phyloP scores from a whole-genome alignment of 2,113 vertebrate genomes.

The Gavialis gangeticus region DNA sequence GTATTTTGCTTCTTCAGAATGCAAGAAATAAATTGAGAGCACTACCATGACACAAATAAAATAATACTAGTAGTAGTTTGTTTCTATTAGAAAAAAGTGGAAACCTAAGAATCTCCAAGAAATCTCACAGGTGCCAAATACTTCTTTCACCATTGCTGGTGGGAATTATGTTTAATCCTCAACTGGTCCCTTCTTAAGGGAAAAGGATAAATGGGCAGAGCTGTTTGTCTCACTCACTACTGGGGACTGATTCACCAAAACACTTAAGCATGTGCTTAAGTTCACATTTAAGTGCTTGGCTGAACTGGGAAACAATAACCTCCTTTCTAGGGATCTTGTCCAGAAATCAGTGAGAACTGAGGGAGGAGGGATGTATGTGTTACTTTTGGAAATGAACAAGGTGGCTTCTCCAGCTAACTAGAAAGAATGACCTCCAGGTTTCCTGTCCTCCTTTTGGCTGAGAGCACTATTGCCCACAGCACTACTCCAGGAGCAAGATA shows the following conservation, averaged over 20 bases:
- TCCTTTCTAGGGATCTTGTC: not conserved
- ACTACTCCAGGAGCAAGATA: not conserved
- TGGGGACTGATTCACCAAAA: not conserved
- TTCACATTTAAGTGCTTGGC: not conserved
- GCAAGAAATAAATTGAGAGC: not conserved
- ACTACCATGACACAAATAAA: not conserved
- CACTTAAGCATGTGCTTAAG: not conserved
- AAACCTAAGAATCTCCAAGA: not conserved
- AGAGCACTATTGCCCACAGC: not conserved
- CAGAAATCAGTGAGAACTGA: not conserved
- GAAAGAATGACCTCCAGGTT: not conserved
- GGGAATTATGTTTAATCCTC: not conserved
- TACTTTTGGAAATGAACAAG: not conserved
- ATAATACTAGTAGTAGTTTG: not conserved
- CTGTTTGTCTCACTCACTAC: not conserved
- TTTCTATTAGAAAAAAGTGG: not conserved
- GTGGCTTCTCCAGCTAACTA: not conserved
- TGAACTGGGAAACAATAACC: not conserved
- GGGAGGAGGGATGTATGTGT: not conserved
- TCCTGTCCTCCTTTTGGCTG: not conserved
- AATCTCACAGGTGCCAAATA: not conserved
- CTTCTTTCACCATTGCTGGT: not conserved
- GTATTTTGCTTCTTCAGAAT: not conserved
- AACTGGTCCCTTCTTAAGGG: not conserved
- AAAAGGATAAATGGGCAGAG: fast-evolving